Evolutionary conservation across 1,140 invertebrate species (phyloP).

Genomic region (Macrosteles quadrilineatus): DNA sequence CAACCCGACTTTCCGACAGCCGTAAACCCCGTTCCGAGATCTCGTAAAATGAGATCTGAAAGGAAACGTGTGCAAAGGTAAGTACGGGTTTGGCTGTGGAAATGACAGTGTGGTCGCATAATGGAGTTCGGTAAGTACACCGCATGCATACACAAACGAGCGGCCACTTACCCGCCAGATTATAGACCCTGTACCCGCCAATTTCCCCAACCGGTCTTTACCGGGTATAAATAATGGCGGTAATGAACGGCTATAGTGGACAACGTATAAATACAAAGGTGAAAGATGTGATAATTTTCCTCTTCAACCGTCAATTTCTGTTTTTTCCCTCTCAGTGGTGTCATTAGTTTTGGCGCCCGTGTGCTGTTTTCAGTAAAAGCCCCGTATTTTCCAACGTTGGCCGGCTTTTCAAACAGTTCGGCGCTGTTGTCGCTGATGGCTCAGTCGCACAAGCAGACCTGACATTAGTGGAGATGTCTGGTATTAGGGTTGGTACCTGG

Average conservation of each 20-base stretch:
- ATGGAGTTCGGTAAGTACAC: slow-evolving; percentile 15
- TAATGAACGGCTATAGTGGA: slow-evolving; percentile 30
- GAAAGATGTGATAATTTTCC: slow-evolving; percentile 36
- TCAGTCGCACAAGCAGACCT: too few relatives aligned
- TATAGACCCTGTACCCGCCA: slow-evolving; percentile 27
- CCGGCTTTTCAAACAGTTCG: too few relatives aligned
- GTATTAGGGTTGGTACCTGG: too few relatives aligned
- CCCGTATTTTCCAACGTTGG: too few relatives aligned
- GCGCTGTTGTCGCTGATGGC: too few relatives aligned
- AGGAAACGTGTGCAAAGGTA: slow-evolving; percentile 29
- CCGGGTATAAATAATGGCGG: slow-evolving; percentile 31
- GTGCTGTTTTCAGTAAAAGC: too few relatives aligned
- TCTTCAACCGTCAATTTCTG: slow-evolving; percentile 33
- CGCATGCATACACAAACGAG: slow-evolving; percentile 30
- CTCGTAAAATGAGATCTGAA: slow-evolving; percentile 22
- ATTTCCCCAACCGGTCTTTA: slow-evolving; percentile 31
- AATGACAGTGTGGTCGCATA: slow-evolving; percentile 26
- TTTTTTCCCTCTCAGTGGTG: background rate
- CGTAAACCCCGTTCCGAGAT: background rate
- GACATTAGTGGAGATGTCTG: too few relatives aligned
- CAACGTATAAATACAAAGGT: slow-evolving; percentile 35
- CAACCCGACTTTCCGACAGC: background rate
- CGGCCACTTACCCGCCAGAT: slow-evolving; percentile 15
- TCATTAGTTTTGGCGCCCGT: slow-evolving; percentile 5
- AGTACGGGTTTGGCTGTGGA: slow-evolving; percentile 17